Base-by-base conservation (phyloP, 2,888 invertebrate species). In the Cosmia pyralina region DNA sequence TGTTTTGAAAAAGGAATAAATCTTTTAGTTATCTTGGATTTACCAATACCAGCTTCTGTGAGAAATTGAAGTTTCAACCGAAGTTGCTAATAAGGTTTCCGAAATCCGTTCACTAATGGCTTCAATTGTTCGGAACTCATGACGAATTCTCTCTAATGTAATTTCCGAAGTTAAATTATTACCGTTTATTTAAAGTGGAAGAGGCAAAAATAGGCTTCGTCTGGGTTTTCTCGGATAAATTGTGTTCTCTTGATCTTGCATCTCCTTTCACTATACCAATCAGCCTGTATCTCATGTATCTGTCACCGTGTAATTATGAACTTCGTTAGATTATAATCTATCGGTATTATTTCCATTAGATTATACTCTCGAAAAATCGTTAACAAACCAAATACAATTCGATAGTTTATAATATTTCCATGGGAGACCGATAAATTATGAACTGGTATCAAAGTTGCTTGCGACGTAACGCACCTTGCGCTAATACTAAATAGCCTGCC, bases 21-120 rank as follows among this genome's bases (percentile, higher is more conserved):
- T 19, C 1, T 4, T 34, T 17, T 10, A 46, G 17, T 46, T n/a
- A 63, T 4, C 7, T 28, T 28, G 19, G n/a, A 46, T 38, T 55
- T 22, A 7, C 19, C 34, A 46, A 73, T 69, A 69, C 13, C 19
- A 58, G 28, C 28, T 64, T 67, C 63, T 19, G 57, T 44, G 8
- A 65, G 64, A 48, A 64, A 58, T 67, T 11, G 6, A 69, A 64
- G 69, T 55, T 79, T 55, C 15, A 55, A 19, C 22, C 19, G 13
- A 53, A 79, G 63, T 69, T 69, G 15, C 41, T 78, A 65, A 73
- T 74, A 53, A 65, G 65, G 78, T 78, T 75, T 44, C n/a, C 50
- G 34, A 28, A 79, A 79, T 59, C 66, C 44, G 63, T 63, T 69
- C 28, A 15, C 48, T 67, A 75, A 69, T 79, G 58, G 22, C 34